A percentile compares a stretch with the other conserved stretches of the same genome.
phyloP scores from a whole-genome alignment of 1,140 invertebrate species.

The Plectrocnemia conspersa region DNA sequence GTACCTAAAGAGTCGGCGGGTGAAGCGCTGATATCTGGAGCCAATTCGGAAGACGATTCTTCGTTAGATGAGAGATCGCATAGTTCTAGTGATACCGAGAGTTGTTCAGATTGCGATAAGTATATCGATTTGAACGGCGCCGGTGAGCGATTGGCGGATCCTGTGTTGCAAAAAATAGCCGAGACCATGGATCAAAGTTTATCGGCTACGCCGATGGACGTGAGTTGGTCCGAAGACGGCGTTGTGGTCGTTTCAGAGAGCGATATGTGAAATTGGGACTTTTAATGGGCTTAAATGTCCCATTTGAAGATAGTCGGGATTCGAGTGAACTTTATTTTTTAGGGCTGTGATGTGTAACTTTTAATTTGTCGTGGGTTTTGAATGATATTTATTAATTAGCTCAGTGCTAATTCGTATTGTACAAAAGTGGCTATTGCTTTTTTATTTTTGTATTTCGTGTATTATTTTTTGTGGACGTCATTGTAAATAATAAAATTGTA shows the following conservation, averaged over 20 bases:
- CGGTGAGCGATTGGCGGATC: constrained; percentile 28
- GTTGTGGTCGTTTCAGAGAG: constrained; percentile 34
- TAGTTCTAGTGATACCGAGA: constrained; percentile 32
- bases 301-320: background rate
- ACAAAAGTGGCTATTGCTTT: too few species aligned
- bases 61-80: constrained; percentile 39
- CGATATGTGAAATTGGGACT: constrained; percentile 36
- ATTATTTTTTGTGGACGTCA: too few species aligned
- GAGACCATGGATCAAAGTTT: constrained; percentile 36
- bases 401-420: too few species aligned
- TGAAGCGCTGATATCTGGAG: constrained; percentile 56
- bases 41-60: constrained; percentile 54
- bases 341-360: too few species aligned
- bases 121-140: constrained; percentile 25
- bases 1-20: constrained; percentile 61
- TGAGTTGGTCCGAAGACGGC: constrained; percentile 48
- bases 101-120: constrained; percentile 29
- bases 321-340: too few species aligned
- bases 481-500: too few species aligned
- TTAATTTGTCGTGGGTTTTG: too few species aligned
- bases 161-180: constrained; percentile 30
- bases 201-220: constrained; percentile 45
- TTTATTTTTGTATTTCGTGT: too few species aligned
- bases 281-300: constrained; percentile 27
- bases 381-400: too few species aligned